Evolutionary conservation across 2,888 invertebrate species (phyloP), one percentile per base, ranked within the genome.

Genomic region (Cataglyphis albicans): DNA sequence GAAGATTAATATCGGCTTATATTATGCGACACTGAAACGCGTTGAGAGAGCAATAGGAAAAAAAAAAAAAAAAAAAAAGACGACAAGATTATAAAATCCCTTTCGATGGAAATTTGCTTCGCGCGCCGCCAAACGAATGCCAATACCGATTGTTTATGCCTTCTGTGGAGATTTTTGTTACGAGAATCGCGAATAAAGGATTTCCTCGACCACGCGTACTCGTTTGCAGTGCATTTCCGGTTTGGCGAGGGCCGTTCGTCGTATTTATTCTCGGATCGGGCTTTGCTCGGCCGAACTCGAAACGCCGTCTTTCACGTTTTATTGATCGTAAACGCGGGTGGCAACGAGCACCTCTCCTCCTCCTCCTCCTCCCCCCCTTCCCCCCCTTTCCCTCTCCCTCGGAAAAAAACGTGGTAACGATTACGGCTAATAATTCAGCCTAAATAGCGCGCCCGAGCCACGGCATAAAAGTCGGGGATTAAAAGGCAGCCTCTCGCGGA

Each of bases 321-420:
- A 81, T 81, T 74, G 81, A 74, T 81, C 81, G 81, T 81, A 81
- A 74, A 81, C 74, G 72, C 59, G 59, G 38, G 59, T 57, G 68
- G 68, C 3, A 78, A 41, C 55, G 68, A 9, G 25, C 68, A 41
- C 38, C 25, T 65, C 25, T 10, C 10, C 38, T 3, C 2, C 12
- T 12, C 12, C 21, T 21, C 21, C 21, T 21, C 21, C 21, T 21
- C 48, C 48, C 38, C 10, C 10, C 6, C 35, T n/a, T 52, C 18
- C 2, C 10, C 38, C 3, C 2, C 12, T 12, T 12, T 29, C 2
- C 29, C 29, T 29, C 29, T 18, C 48, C 41, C 41, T 41, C 10
- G 2, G 29, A 29, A 29, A 29, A 55, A 76, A 68, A 68, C 55
- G 41, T 18, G 63, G 21, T 48, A 64, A 64, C 63, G 72, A 78